phyloP scores from a whole-genome alignment of 1,140 invertebrate species.

The Cecropterus lyciades region DNA sequence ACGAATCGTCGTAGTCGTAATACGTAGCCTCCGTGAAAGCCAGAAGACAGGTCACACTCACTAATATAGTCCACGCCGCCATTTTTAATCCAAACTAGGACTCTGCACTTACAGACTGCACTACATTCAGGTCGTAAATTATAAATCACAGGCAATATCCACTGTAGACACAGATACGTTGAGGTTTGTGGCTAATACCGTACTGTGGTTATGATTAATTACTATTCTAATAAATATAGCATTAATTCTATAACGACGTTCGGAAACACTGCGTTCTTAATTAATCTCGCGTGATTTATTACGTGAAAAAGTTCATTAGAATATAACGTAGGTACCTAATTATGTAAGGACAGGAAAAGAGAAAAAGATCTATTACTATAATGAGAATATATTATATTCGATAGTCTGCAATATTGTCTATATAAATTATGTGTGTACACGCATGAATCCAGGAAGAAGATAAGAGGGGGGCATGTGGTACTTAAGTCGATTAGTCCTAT shows the following conservation, averaged over 20 bases:
- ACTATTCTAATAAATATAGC: neutral
- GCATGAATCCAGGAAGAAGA: no score
- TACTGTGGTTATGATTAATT: slow-evolving; percentile 3
- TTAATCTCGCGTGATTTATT: no score
- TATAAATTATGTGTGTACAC: no score
- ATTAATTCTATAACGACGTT: neutral
- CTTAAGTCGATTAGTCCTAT: no score
- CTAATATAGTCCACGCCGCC: slow-evolving; percentile 55
- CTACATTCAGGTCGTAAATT: slow-evolving; percentile 13
- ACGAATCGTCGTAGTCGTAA: slow-evolving; percentile 75
- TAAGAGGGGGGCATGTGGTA: no score
- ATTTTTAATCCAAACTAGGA: slow-evolving; percentile 41
- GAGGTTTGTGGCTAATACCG: slow-evolving; percentile 26
- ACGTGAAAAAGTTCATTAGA: no score
- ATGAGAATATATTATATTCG: no score
- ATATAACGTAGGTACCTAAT: no score
- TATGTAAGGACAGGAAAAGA: no score
- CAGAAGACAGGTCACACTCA: slow-evolving; percentile 43
- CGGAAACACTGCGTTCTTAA: neutral
- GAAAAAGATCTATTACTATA: no score
- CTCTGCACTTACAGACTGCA: slow-evolving; percentile 24
- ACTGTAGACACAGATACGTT: slow-evolving; percentile 12
- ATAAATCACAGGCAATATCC: neutral
- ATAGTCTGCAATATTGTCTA: no score
- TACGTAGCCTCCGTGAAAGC: slow-evolving; percentile 53